Evolutionary conservation across 2,888 invertebrate genomes (phyloP).

Genomic region (Pogonocherus hispidulus): DNA sequence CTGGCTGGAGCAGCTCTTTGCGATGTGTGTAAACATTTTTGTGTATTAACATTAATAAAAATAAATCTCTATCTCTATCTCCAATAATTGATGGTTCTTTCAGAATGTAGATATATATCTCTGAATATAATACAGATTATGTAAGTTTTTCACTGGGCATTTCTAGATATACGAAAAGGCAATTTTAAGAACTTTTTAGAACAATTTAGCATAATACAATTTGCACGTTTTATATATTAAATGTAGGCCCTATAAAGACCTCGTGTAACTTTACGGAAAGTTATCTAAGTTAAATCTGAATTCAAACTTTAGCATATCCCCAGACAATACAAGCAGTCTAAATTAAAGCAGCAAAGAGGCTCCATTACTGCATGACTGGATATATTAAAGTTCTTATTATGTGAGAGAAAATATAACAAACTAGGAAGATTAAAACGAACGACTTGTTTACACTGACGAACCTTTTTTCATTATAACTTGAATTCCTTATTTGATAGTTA

Average conservation of each 20-base stretch:
- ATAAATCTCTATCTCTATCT: too few species aligned
- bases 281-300: not conserved
- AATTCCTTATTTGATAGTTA: too few species aligned
- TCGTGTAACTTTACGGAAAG: not conserved
- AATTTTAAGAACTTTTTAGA: not conserved
- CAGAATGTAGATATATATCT: too few species aligned
- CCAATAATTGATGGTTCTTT: too few species aligned
- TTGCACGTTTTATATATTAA: not conserved
- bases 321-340: not conserved
- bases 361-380: not conserved
- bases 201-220: not conserved
- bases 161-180: not conserved
- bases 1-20: too few species aligned
- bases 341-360: not conserved
- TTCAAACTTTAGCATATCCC: not conserved
- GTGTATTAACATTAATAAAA: too few species aligned
- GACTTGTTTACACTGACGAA: too few species aligned
- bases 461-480: too few species aligned
- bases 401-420: not conserved
- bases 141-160: too few species aligned
- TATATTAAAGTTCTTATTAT: not conserved
- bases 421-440: not conserved
- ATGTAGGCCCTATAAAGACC: not conserved
- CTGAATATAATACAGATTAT: too few species aligned
- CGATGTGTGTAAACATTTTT: too few species aligned